Evolutionary conservation across 1,140 invertebrate species (phyloP).

Genomic region (Plodia interpunctella): DNA sequence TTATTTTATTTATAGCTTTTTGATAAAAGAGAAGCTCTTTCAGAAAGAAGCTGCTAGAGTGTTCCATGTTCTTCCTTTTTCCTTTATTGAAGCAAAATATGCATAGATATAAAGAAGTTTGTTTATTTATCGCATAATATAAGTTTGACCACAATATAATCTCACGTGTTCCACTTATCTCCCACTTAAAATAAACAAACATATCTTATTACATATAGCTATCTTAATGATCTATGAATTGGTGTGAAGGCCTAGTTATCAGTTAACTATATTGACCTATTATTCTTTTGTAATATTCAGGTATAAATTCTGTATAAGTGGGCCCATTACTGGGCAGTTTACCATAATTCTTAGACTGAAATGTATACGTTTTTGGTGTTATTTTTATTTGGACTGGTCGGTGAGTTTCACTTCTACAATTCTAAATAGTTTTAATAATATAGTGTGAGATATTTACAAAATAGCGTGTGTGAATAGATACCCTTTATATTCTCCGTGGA

Average conservation of each 20-base stretch:
- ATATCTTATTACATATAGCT: slow-evolving; percentile 5
- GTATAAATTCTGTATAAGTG: slow-evolving; percentile 39
- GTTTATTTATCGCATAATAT: background rate
- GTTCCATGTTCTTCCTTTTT: too few species aligned
- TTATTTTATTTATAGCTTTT: too few species aligned
- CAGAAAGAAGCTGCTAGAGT: too few species aligned
- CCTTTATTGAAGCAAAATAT: too few species aligned
- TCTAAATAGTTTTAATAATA: too few species aligned
- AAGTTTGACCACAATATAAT: background rate
- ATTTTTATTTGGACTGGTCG: slow-evolving; percentile 37
- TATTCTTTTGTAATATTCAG: slow-evolving; percentile 47
- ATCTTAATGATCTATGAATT: slow-evolving; percentile 26
- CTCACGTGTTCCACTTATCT: background rate
- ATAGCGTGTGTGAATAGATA: too few species aligned
- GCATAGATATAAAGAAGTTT: too few species aligned
- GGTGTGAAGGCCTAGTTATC: slow-evolving; percentile 55
- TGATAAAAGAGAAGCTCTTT: too few species aligned
- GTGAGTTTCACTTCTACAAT: slow-evolving; percentile 24
- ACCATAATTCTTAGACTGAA: slow-evolving; percentile 18
- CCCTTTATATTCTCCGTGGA: too few species aligned
- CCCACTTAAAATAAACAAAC: slow-evolving; percentile 8
- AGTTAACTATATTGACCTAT: slow-evolving; percentile 52
- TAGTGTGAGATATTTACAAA: too few species aligned
- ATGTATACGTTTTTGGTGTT: slow-evolving; percentile 36
- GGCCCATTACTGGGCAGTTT: slow-evolving; percentile 24